Conservation (phyloP, 2,888 invertebrate species). For the Bombyx huttoni region DNA sequence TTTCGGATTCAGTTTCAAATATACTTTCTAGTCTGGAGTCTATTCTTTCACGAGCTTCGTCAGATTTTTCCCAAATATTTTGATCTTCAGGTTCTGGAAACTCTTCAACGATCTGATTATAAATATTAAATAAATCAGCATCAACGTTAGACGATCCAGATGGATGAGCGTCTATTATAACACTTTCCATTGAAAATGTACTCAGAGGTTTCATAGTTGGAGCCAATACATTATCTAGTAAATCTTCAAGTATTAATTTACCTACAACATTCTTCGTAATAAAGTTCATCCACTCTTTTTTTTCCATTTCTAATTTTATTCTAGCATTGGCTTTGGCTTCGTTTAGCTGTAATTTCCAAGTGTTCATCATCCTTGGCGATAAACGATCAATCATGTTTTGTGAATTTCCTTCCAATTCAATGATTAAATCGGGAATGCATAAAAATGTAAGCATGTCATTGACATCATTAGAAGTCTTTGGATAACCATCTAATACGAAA, state of each 20-base stretch:
- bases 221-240: constrained; percentile 24
- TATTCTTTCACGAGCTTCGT: constrained; percentile 56
- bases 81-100: constrained; percentile 61
- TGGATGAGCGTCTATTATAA: constrained; percentile 60
- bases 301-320: constrained; percentile 23
- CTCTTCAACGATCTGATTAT: constrained; percentile 45
- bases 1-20: constrained; percentile 54
- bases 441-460: constrained; percentile 59
- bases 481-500: constrained; percentile 75
- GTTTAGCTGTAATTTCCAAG: constrained; percentile 48
- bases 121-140: constrained; percentile 36
- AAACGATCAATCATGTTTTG: constrained; percentile 39
- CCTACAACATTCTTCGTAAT: constrained; percentile 35
- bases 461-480: constrained; percentile 67
- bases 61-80: constrained; percentile 59
- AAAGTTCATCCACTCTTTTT: constrained; percentile 31
- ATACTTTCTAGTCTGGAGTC: constrained; percentile 49
- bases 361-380: constrained; percentile 31
- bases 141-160: constrained; percentile 35
- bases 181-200: constrained; percentile 33
- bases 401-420: constrained; percentile 53
- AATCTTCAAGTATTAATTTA: constrained; percentile 39
- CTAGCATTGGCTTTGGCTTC: constrained; percentile 37
- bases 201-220: constrained; percentile 12
- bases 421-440: constrained; percentile 72